Conservation (phyloP, 30 jellyfish, hydroid and myxozoan species). For the Hydractinia symbiolongicarpus region DNA sequence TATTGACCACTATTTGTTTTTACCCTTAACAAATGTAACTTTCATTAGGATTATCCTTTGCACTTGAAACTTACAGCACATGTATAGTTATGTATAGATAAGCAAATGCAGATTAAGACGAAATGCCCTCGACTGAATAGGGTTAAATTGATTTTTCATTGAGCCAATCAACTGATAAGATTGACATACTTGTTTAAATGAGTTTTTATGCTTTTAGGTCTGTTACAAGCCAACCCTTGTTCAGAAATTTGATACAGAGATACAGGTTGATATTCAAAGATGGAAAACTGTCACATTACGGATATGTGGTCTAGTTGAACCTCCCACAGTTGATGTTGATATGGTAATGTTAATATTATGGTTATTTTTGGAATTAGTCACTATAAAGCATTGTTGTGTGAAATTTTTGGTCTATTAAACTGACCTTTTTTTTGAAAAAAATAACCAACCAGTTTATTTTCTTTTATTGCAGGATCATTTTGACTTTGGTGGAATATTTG, state of each 20-base stretch:
- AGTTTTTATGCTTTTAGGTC: constrained; percentile 30
- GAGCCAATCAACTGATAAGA: no score
- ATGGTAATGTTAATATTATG: constrained; percentile 37
- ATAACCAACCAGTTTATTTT: background rate
- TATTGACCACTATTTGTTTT: no score
- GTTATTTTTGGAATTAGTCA: background rate
- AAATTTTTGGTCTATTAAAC: background rate
- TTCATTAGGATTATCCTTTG: no score
- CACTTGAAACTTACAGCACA: no score
- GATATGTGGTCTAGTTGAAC: constrained; percentile 87
- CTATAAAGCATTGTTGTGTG: background rate
- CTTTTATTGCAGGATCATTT: constrained; percentile 49
- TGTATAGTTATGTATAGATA: no score
- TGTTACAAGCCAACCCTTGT: constrained; percentile 55
- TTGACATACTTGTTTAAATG: no score
- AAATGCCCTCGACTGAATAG: no score
- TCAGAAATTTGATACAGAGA: constrained; percentile 84
- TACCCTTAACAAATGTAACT: no score
- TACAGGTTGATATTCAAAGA: constrained; percentile 68
- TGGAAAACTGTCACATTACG: constrained; percentile 66
- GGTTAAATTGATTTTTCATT: no score
- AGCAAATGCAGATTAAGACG: no score
- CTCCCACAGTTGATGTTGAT: constrained; percentile 66
- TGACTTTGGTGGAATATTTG: constrained; percentile 77
- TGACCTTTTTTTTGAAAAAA: background rate